These are phyloP conservation scores for Zosterops borbonicus DNA, from an alignment of 2,113 vertebrate species.

Conservation along the genomic window DNA sequence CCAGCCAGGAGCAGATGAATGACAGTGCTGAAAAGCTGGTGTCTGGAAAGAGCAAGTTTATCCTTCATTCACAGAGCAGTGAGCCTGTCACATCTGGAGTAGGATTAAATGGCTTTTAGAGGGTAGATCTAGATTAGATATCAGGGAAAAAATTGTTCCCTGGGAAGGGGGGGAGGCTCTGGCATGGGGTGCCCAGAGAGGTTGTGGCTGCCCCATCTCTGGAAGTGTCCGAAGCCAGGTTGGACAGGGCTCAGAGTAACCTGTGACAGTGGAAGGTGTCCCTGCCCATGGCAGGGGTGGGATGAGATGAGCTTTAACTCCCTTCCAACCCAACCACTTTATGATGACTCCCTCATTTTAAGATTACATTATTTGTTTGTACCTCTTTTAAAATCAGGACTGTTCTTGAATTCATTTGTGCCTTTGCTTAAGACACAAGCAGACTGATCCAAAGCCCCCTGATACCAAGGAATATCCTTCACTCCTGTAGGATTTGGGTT, in stretches of 20 bases:
- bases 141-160: neutral
- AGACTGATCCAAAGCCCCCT: neutral
- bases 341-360: neutral
- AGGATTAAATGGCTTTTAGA: neutral
- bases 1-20: neutral
- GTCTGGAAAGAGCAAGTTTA: neutral
- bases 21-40: neutral
- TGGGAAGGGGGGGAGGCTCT: accelerated
- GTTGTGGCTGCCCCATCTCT: neutral
- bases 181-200: neutral
- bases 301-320: neutral
- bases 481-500: neutral
- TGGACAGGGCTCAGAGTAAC: neutral
- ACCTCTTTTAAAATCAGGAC: neutral
- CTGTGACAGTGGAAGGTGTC: neutral
- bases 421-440: neutral
- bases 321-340: neutral
- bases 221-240: neutral
- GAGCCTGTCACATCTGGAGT: neutral
- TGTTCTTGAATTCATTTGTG: neutral
- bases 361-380: neutral
- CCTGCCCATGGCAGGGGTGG: neutral
- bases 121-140: neutral
- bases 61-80: neutral
- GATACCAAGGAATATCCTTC: neutral